phyloP scores from a whole-genome alignment of 2,113 vertebrate genomes.

The Anoplopoma fimbria region DNA sequence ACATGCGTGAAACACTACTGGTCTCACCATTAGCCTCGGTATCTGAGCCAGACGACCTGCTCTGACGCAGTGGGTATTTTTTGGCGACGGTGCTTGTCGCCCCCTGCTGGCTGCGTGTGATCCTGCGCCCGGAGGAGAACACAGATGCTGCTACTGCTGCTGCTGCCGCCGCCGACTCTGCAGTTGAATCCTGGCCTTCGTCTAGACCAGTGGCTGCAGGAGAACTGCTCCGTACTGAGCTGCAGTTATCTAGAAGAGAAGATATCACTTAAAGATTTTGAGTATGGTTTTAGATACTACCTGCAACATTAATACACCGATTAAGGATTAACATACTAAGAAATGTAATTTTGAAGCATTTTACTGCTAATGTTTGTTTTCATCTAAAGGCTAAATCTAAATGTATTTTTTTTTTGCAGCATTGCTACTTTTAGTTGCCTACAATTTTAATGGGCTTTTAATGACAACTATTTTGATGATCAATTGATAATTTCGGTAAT shows the following conservation, averaged over 20 bases:
- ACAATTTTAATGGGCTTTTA: not conserved
- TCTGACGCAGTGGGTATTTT: constrained; percentile 94
- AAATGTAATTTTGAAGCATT: not conserved
- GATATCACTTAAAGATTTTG: not conserved
- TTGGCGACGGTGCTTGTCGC: constrained; percentile 89
- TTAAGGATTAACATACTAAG: not conserved
- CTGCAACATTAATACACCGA: not conserved
- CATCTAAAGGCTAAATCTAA: no score
- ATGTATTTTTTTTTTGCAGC: not conserved
- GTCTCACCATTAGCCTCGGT: constrained; percentile 89
- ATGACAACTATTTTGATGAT: not conserved
- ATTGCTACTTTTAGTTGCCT: not conserved
- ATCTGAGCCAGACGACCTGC: constrained; percentile 93
- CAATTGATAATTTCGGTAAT: not conserved
- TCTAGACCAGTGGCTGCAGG: constrained; percentile 84
- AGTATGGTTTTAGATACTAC: not conserved
- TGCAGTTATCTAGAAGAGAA: constrained; percentile 77
- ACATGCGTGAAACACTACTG: not conserved
- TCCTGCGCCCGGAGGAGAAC: constrained; percentile 89
- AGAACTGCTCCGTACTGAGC: constrained; percentile 83
- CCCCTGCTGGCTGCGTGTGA: constrained; percentile 96
- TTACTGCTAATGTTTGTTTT: not conserved
- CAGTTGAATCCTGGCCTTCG: constrained; percentile 83
- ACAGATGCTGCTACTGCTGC: constrained; percentile 52
- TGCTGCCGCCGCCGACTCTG: constrained; percentile 15